Percentiles rank a stretch among this genome's conserved stretches.
These are phyloP conservation scores for Hipposideros larvatus DNA, from an alignment of 2,797 vertebrate genomes.

Conservation along the genomic window DNA sequence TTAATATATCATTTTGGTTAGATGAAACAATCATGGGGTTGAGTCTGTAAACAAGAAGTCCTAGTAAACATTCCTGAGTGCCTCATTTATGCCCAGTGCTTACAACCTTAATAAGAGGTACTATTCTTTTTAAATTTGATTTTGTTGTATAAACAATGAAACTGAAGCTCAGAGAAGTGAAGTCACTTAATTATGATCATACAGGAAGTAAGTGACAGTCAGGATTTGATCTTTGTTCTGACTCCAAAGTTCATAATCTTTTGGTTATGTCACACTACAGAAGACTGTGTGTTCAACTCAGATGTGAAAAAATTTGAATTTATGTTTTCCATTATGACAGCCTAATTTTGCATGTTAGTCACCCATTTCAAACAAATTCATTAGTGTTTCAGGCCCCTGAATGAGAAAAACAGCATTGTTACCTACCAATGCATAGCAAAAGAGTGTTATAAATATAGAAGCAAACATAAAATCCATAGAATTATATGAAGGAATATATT, in stretches of 20 bases:
- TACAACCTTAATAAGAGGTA: background rate
- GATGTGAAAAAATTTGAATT: background rate
- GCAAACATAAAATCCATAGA: conserved; percentile 1
- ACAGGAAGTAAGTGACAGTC: background rate
- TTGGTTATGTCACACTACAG: background rate
- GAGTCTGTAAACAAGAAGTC: background rate
- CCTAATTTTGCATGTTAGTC: conserved; percentile 7
- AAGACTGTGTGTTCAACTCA: background rate
- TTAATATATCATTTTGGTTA: background rate
- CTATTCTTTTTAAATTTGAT: background rate
- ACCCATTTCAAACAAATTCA: background rate
- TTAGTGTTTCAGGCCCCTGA: background rate
- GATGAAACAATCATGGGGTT: background rate
- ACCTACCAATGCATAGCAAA: background rate
- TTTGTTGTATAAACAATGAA: background rate
- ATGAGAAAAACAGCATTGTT: background rate
- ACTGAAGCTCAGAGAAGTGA: background rate
- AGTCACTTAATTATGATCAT: background rate
- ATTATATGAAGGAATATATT: background rate
- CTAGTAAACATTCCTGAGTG: background rate
- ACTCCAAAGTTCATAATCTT: background rate
- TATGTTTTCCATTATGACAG: background rate
- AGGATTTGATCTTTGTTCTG: background rate
- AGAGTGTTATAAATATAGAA: conserved; percentile 22
- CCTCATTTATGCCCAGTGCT: background rate